Evolutionary conservation across 2,888 invertebrate species (phyloP).

Genomic region (Meghimatium bilineatum): DNA sequence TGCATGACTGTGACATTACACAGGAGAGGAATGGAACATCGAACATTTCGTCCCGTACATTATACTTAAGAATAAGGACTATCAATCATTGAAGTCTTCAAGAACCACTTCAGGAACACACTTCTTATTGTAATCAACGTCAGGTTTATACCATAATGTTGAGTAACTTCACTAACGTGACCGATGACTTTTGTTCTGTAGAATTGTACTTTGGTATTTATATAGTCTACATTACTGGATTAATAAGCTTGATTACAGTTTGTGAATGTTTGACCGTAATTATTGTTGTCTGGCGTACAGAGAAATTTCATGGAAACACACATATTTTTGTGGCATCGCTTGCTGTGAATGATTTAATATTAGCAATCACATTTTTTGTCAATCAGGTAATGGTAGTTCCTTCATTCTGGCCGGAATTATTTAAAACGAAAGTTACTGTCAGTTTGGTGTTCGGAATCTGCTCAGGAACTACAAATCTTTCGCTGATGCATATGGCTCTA

Average conservation of each 20-base stretch:
- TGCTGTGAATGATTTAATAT: background rate
- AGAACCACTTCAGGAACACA: too few species aligned
- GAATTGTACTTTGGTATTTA: background rate
- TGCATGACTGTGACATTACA: too few species aligned
- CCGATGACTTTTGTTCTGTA: background rate
- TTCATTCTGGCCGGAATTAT: too few species aligned
- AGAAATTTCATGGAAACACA: conserved; percentile 5
- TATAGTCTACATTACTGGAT: background rate
- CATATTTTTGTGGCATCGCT: background rate
- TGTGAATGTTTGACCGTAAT: background rate
- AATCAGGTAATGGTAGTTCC: background rate
- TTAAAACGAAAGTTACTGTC: too few species aligned
- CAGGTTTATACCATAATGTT: background rate
- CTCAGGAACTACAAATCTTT: background rate
- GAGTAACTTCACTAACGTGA: background rate
- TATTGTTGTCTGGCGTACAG: background rate
- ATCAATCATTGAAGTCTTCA: too few species aligned
- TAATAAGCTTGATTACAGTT: background rate
- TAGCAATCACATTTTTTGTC: background rate
- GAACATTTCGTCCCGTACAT: too few species aligned
- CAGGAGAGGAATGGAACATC: too few species aligned
- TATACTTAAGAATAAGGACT: too few species aligned
- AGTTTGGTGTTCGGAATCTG: background rate
- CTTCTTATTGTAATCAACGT: too few species aligned
- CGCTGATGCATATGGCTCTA: background rate